These are phyloP conservation scores for Chloroceryle aenea DNA, from an alignment of 2,113 vertebrate genomes.

Conservation along the genomic window DNA sequence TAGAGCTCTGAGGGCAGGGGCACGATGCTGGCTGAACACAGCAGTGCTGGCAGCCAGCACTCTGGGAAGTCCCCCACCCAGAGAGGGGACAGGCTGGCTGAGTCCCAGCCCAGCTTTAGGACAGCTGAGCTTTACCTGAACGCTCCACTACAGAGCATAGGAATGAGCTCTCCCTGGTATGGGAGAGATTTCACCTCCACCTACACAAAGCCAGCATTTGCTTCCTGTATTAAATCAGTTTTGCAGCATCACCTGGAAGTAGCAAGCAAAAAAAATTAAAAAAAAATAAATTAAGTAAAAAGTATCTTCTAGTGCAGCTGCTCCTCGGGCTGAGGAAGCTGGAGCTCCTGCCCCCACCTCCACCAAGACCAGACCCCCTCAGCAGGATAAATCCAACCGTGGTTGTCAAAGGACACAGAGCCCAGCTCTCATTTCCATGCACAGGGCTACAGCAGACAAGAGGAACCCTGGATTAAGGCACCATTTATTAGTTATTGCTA, in stretches of 20 bases:
- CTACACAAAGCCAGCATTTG: not conserved
- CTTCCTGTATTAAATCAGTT: not conserved
- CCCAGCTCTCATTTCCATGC: not conserved
- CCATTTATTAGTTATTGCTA: not conserved
- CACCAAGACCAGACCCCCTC: not conserved
- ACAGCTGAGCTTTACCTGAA: not conserved
- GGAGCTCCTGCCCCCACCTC: not conserved
- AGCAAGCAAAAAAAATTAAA: not conserved
- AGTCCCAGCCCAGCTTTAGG: not conserved
- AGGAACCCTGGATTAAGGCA: not conserved
- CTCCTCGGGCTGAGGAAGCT: not conserved
- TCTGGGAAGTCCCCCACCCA: not conserved
- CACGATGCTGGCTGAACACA: not conserved
- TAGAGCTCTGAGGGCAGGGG: not conserved
- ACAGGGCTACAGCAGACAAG: not conserved
- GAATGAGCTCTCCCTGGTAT: not conserved
- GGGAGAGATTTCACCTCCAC: too few species aligned
- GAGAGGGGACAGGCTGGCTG: rapidly evolving
- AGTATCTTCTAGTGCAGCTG: not conserved
- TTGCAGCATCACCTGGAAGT: not conserved
- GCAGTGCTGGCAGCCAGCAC: not conserved
- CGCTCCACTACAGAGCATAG: not conserved
- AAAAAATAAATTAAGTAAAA: too few species aligned
- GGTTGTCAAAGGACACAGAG: not conserved
- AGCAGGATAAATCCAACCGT: not conserved